A percentile compares a stretch with the other conserved stretches of the same genome.
These are phyloP conservation scores for Notiomystis cincta DNA, from an alignment of 2,113 vertebrate species.

Conservation along the genomic window DNA sequence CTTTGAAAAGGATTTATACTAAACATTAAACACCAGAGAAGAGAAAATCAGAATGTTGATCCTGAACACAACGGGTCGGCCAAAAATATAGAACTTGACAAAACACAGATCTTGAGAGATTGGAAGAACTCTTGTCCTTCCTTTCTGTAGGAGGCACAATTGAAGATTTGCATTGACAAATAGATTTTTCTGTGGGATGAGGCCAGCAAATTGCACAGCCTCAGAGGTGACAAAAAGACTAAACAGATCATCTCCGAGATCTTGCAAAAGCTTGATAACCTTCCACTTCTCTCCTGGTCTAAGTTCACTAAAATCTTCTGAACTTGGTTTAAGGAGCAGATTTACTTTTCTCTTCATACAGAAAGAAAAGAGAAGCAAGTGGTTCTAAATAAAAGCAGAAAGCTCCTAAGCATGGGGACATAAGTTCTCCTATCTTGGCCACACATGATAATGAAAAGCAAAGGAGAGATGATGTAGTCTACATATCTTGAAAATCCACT, in stretches of 20 bases:
- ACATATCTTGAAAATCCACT: background rate
- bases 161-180: background rate
- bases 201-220: background rate
- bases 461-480: background rate
- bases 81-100: background rate
- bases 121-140: background rate
- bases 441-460: background rate
- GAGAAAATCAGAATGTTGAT: background rate
- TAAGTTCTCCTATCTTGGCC: background rate
- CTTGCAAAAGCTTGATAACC: background rate
- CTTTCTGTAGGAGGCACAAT: background rate
- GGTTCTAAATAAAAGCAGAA: background rate
- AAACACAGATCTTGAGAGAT: background rate
- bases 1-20: background rate
- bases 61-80: background rate
- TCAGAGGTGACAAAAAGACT: background rate
- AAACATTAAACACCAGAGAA: background rate
- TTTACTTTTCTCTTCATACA: background rate
- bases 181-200: background rate
- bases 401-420: background rate
- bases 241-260: background rate
- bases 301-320: background rate
- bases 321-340: background rate
- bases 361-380: background rate
- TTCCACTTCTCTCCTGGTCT: accelerated